Evolutionary conservation across 2,888 invertebrate genomes (phyloP).

Genomic region (Cerceris ruficornis): DNA sequence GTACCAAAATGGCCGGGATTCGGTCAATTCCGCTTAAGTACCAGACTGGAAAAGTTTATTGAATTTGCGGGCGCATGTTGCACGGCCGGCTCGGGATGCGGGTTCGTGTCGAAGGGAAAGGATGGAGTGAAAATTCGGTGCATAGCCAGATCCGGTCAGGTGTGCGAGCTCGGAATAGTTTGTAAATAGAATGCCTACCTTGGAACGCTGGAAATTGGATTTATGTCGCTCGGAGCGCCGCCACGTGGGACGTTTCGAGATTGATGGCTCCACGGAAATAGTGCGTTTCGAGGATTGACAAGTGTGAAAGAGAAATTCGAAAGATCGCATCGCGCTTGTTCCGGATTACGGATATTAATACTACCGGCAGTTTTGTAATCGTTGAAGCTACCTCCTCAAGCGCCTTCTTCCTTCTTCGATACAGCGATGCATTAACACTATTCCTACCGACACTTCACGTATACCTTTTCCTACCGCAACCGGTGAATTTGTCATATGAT

Average conservation of each 20-base stretch:
- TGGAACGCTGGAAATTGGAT: constrained; percentile 50
- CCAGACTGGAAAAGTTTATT: constrained; percentile 71
- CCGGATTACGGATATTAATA: constrained; percentile 2
- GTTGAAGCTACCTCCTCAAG: no score
- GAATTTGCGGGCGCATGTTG: constrained; percentile 63
- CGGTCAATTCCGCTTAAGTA: constrained; percentile 74
- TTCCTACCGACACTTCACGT: no score
- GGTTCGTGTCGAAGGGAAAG: constrained; percentile 32
- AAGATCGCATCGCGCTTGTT: constrained; percentile 7
- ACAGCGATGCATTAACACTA: no score
- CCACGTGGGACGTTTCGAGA: constrained; percentile 28
- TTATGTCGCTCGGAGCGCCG: constrained; percentile 47
- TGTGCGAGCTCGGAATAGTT: constrained; percentile 36
- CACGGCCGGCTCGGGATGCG: constrained; percentile 16
- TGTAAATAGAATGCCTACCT: constrained; percentile 53
- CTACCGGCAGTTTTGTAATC: not conserved
- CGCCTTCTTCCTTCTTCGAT: no score
- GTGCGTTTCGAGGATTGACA: constrained; percentile 53
- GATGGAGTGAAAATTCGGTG: constrained; percentile 35
- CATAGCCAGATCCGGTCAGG: constrained; percentile 25
- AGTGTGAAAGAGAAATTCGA: constrained; percentile 33
- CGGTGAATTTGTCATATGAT: no score
- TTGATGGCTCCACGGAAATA: constrained; percentile 49
- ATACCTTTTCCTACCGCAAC: no score
- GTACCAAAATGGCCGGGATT: constrained; percentile 73